Evolutionary conservation across 2,888 invertebrate genomes (phyloP).

Genomic region (Philonicus albiceps): DNA sequence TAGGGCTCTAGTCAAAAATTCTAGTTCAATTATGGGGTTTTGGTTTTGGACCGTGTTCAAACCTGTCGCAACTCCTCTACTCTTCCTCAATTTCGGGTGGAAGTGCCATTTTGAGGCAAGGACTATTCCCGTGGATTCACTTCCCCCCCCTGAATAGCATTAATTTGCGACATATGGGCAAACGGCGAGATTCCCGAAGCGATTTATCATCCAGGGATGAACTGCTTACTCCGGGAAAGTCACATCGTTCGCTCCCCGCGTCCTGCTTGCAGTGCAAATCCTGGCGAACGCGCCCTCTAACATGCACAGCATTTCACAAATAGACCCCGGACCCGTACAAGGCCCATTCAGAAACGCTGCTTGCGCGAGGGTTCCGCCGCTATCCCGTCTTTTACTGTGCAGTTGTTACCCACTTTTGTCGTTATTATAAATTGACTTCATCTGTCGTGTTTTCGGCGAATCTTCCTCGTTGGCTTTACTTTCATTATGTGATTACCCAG

Average conservation of each 20-base stretch:
- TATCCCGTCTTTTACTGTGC: neutral
- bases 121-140: neutral
- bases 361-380: neutral
- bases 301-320: neutral
- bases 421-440: constrained; percentile 38
- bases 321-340: neutral
- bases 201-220: constrained; percentile 37
- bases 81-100: neutral
- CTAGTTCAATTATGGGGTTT: too few relatives aligned
- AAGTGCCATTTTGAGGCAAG: neutral
- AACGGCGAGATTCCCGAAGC: constrained; percentile 8
- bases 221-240: neutral
- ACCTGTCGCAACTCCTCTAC: neutral
- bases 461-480: neutral
- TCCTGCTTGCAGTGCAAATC: neutral
- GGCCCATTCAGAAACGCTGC: neutral
- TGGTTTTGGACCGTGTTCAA: too few relatives aligned
- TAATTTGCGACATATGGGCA: constrained; percentile 39
- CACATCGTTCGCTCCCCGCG: neutral
- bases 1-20: too few relatives aligned
- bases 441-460: constrained; percentile 4
- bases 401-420: constrained; percentile 31
- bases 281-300: neutral
- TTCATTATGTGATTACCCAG: neutral
- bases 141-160: neutral